Base-by-base conservation (phyloP, 1,140 invertebrate species). In the Apocrypta bakeri region DNA sequence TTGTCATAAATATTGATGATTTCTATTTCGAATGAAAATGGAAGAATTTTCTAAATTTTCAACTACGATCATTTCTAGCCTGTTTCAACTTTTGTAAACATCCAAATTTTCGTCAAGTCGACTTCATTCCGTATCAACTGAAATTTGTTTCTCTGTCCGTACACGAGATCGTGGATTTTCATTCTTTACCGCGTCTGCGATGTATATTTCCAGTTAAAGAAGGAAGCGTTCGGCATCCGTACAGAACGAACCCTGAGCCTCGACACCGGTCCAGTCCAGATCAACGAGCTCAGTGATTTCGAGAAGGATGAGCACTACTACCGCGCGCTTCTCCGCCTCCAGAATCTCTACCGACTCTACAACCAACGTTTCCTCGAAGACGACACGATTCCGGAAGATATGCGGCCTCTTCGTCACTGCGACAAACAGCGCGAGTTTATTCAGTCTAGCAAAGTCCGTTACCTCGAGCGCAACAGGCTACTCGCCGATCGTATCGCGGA, bases 181-280 rank as follows among this genome's bases (percentile, higher is more conserved):
- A 25, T 29, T 17, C 56, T 72, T 12, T n/a, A 0, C 27, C 42
- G 42, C n/a, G n/a, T n/a, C n/a, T n/a, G n/a, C n/a, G n/a, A n/a
- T n/a, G n/a, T n/a, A n/a, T n/a, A n/a, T n/a, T n/a, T n/a, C n/a
- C 29, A 81, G 79, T 72, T 81, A 1, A 66, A 25, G 27, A 74
- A 33, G 8, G 72, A 81, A 9, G 33, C 71, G 2, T 66, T 48
- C 25, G 27, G 56, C 0, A 1, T 27, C 68, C 9, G 24, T 0
- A 72, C 21, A 4, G 48, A 72, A 1, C 68, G 78, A 31, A 14
- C 56, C 17, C 56, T 3, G n/a, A 75, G 1, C 31, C 61, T 31
- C 24, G 8, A 66, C 64, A 66, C 1, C 64, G 27, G 64, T 25
- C 9, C 24, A 8, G 14, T 17, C 17, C 64, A 29, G 27, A 11